Percentiles rank a stretch among this genome's conserved stretches.
phyloP scores from a whole-genome alignment of 1,140 invertebrate species.

The Hycleus cichorii region DNA sequence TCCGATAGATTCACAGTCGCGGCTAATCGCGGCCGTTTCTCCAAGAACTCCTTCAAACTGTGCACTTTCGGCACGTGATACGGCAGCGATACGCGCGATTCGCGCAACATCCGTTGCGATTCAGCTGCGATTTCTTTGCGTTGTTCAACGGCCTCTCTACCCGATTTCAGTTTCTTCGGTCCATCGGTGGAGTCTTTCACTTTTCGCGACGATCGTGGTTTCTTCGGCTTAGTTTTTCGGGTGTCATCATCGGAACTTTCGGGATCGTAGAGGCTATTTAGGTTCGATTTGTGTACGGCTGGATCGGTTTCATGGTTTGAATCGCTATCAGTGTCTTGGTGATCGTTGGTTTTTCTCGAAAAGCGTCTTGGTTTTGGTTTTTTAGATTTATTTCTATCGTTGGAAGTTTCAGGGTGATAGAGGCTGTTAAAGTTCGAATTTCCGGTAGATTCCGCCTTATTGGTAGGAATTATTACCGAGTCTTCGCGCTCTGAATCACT shows the following conservation, averaged over 20 bases:
- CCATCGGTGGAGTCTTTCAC: background rate
- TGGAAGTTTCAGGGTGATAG: too few relatives aligned
- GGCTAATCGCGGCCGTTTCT: slow-evolving; percentile 35
- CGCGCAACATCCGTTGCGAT: slow-evolving; percentile 60
- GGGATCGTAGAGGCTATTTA: slow-evolving; percentile 24
- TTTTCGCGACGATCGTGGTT: background rate
- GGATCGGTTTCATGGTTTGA: slow-evolving; percentile 14
- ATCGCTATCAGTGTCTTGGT: background rate
- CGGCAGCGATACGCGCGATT: slow-evolving; percentile 61
- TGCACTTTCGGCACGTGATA: slow-evolving; percentile 71
- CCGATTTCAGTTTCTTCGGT: slow-evolving; percentile 42
- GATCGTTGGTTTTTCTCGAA: too few relatives aligned
- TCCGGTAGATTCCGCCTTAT: too few relatives aligned
- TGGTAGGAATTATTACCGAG: too few relatives aligned
- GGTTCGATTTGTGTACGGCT: slow-evolving; percentile 1
- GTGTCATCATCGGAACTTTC: slow-evolving; percentile 8
- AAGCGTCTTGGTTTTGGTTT: too few relatives aligned
- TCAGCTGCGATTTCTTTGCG: slow-evolving; percentile 51
- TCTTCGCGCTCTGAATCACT: too few relatives aligned
- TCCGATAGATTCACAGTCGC: slow-evolving; percentile 4
- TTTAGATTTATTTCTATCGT: too few relatives aligned
- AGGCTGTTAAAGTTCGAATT: too few relatives aligned
- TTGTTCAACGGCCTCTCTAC: slow-evolving; percentile 48
- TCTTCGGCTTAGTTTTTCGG: background rate
- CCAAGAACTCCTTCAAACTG: slow-evolving; percentile 64